phyloP scores from a whole-genome alignment of 2,113 vertebrate genomes.

The Polyodon spathula region DNA sequence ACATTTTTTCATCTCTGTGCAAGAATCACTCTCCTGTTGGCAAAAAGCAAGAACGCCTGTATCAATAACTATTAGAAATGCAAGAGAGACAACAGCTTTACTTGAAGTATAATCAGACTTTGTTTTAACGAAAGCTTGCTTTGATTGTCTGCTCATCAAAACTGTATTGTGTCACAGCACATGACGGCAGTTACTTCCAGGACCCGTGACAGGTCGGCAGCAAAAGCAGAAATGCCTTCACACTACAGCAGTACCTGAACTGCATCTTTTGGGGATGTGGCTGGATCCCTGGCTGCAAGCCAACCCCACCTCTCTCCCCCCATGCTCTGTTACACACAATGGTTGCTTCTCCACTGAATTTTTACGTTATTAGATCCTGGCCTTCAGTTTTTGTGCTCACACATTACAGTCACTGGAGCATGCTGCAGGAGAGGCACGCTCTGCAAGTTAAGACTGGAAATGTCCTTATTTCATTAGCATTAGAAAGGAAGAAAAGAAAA shows the following conservation, averaged over 20 bases:
- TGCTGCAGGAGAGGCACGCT: conserved; percentile 65
- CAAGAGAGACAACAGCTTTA: too few relatives aligned
- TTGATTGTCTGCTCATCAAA: neutral
- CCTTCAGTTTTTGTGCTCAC: conserved; percentile 63
- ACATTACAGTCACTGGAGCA: conserved; percentile 66
- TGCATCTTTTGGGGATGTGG: conserved; percentile 53
- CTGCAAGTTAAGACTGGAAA: conserved; percentile 68
- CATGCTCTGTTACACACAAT: conserved; percentile 46
- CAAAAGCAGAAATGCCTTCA: conserved; percentile 47
- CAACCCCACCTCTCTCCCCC: conserved; percentile 33
- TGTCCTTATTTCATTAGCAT: conserved; percentile 67
- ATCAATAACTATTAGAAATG: too few relatives aligned
- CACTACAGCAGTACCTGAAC: conserved; percentile 31
- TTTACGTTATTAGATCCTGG: conserved; percentile 68
- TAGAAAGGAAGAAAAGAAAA: conserved; percentile 53
- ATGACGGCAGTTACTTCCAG: conserved; percentile 55
- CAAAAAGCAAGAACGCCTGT: too few relatives aligned
- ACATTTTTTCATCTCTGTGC: too few relatives aligned
- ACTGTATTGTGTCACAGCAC: neutral
- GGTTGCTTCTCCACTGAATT: conserved; percentile 67
- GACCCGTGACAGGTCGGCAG: conserved; percentile 43
- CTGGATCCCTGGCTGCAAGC: conserved; percentile 55
- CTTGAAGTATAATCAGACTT: too few relatives aligned
- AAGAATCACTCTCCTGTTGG: too few relatives aligned
- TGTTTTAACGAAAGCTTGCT: too few relatives aligned